Conservation (phyloP, 2,888 invertebrate genomes). For the Phyllotreta striolata region DNA sequence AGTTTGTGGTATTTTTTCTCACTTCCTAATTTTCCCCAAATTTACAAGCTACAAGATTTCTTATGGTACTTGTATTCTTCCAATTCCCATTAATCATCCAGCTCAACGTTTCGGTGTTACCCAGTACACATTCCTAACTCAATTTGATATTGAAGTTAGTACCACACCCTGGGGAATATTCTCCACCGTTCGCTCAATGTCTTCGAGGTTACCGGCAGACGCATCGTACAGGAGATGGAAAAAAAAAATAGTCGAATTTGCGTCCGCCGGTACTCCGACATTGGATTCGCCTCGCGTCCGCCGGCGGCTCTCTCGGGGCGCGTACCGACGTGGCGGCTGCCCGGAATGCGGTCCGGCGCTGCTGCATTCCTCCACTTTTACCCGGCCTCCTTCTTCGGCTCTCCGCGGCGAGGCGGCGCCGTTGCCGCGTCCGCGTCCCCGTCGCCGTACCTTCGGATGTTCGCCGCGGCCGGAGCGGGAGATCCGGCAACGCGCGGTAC, state of each 20-base stretch:
- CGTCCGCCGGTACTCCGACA: constrained; percentile 16
- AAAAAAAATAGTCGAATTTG: constrained; percentile 16
- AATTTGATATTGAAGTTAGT: too few species aligned
- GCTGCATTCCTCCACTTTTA: constrained; percentile 55
- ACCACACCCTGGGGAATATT: too few species aligned
- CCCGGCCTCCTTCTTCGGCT: constrained; percentile 43
- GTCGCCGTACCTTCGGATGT: too few species aligned
- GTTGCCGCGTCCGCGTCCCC: too few species aligned
- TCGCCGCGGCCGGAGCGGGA: not conserved
- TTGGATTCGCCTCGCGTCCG: constrained; percentile 39
- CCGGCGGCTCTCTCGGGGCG: constrained; percentile 33
- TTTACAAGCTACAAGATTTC: too few species aligned
- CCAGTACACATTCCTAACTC: too few species aligned
- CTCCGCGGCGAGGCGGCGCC: constrained; percentile 5
- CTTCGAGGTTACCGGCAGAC: not conserved
- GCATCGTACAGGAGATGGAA: not conserved
- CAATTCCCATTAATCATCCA: too few species aligned
- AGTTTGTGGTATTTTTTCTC: too few species aligned
- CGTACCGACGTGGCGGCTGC: constrained; percentile 44
- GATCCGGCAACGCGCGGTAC: constrained; percentile 18
- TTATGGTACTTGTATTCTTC: too few species aligned
- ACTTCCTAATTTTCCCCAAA: too few species aligned
- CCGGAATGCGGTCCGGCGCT: constrained; percentile 58
- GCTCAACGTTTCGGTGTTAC: too few species aligned
- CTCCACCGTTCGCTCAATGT: too few species aligned